Conservation (phyloP, 2,888 invertebrate species). For the Hydrotaea cyrtoneurina region DNA sequence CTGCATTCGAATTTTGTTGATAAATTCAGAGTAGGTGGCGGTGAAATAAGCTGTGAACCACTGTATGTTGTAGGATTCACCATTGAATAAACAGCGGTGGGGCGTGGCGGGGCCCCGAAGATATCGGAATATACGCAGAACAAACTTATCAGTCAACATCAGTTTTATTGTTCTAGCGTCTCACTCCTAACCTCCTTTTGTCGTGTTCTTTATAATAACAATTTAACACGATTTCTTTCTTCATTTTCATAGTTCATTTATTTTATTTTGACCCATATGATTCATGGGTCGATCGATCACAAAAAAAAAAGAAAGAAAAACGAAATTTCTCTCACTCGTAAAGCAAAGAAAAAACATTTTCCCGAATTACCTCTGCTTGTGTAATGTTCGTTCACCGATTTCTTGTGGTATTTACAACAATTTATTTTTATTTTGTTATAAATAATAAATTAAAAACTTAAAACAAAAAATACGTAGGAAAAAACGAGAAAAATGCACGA, state of each 20-base stretch:
- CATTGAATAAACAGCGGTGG: too few relatives aligned
- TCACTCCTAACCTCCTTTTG: background rate
- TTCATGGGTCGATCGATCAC: slow-evolving; percentile 34
- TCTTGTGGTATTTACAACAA: background rate
- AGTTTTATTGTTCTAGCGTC: background rate
- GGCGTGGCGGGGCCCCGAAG: too few relatives aligned
- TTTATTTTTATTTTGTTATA: slow-evolving; percentile 29
- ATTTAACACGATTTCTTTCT: too few relatives aligned
- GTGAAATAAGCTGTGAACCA: too few relatives aligned
- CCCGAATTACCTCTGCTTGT: slow-evolving; percentile 5
- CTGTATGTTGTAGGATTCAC: too few relatives aligned
- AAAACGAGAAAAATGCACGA: slow-evolving; percentile 57
- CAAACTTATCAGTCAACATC: background rate
- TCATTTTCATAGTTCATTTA: background rate
- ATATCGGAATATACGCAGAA: too few relatives aligned
- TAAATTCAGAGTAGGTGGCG: too few relatives aligned
- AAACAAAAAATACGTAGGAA: slow-evolving; percentile 59
- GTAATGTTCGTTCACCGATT: background rate
- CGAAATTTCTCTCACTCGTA: too few relatives aligned
- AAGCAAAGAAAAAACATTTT: background rate
- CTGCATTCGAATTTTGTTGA: too few relatives aligned
- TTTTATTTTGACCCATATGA: slow-evolving; percentile 37
- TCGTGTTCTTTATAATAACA: too few relatives aligned
- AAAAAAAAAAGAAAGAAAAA: too few relatives aligned
- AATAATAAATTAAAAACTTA: slow-evolving; percentile 53